Percentiles rank a stretch among this genome's conserved stretches.
These are phyloP conservation scores for Diplodus puntazzo DNA, from an alignment of 2,797 vertebrate species.

Conservation along the genomic window DNA sequence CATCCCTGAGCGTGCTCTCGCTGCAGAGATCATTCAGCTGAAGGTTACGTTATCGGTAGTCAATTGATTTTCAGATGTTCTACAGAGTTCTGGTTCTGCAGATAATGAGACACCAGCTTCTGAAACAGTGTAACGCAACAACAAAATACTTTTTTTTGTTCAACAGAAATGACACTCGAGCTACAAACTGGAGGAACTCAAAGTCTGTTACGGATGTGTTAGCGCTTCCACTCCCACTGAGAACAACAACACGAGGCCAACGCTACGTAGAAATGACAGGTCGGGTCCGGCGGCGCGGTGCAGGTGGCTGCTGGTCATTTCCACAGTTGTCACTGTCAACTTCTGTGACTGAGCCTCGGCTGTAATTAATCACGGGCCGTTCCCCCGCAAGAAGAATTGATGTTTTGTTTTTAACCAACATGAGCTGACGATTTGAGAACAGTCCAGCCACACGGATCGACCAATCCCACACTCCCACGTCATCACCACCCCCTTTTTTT, in stretches of 20 bases:
- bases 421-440: background rate
- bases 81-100: too few relatives aligned
- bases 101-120: too few relatives aligned
- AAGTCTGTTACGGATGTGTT: background rate
- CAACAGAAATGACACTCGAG: background rate
- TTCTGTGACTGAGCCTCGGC: background rate
- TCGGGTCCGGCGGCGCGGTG: background rate
- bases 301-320: conserved; percentile 2
- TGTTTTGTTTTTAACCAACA: background rate
- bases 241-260: background rate
- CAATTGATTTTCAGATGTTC: too few relatives aligned
- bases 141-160: background rate
- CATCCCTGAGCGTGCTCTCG: too few relatives aligned
- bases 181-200: background rate
- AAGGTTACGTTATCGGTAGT: too few relatives aligned
- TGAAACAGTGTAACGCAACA: too few relatives aligned
- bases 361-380: background rate
- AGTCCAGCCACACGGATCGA: background rate
- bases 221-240: too few relatives aligned
- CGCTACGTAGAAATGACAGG: background rate
- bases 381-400: background rate
- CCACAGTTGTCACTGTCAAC: background rate
- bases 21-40: too few relatives aligned
- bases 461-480: background rate
- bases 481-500: background rate